A percentile compares a stretch with the other conserved stretches of the same genome.
Conservation (phyloP, 2,797 vertebrate genomes). For the Schizothorax lantsangensis region DNA sequence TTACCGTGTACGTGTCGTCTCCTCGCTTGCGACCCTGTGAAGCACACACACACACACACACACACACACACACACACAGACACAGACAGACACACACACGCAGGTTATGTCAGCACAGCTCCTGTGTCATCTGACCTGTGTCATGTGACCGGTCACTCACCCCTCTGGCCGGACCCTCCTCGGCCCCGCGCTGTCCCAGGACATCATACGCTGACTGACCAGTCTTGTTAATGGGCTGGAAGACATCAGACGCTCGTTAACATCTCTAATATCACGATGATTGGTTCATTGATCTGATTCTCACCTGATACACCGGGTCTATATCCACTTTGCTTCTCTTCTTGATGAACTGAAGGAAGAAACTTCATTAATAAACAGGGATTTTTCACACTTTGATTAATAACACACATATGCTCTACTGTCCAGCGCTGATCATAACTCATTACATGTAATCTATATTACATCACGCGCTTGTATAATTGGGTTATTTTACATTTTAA, state of each 20-base stretch:
- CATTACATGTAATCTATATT: no score
- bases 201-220: neutral
- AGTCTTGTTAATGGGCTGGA: neutral
- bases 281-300: neutral
- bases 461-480: no score
- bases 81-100: neutral
- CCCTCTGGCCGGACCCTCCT: constrained; percentile 23
- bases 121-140: neutral
- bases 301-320: constrained; percentile 49
- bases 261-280: neutral
- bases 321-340: constrained; percentile 2
- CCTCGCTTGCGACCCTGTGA: constrained; percentile 61
- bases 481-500: no score
- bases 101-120: neutral
- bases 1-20: constrained; percentile 69
- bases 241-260: neutral
- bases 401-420: neutral
- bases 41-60: neutral
- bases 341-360: neutral
- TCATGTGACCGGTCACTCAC: neutral
- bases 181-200: neutral
- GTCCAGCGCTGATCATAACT: no score
- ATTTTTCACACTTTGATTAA: neutral
- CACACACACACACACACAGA: neutral
- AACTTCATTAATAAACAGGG: neutral